Evolutionary conservation across 2,888 invertebrate genomes (phyloP), one percentile per base, ranked within the genome.

Genomic region (Cephus spinipes): DNA sequence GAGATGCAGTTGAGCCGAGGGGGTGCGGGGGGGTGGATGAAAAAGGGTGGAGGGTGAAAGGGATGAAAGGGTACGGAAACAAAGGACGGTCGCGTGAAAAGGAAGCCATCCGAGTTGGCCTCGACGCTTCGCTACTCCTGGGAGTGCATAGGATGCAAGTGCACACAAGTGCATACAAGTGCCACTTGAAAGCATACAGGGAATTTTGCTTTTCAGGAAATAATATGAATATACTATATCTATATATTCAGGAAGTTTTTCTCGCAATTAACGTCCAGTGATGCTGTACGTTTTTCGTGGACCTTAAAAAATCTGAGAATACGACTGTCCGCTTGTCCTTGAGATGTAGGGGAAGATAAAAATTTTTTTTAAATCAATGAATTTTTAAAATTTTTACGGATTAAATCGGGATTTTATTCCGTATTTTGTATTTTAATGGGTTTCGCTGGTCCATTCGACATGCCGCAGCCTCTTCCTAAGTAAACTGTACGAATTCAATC

Each of bases 21-120:
- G 55, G 55, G 15, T 12, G 40, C 1, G 40, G 40, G 23, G 23
- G 55, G 55, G 55, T 0, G 55, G 55, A 2, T 9, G 9, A 23
- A 55, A 55, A 9, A 55, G 55, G 55, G 55, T 23, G 55, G 23
- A 55, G 2, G 23, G 55, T 55, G 55, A 23, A 55, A 55, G 55
- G 55, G 9, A 55, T 55, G 55, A 55, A 55, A 55, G 23, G 55
- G 55, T 55, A 23, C 23, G 33, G 71, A 71, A 71, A 71, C 71
- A 71, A 71, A 71, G 71, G 71, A 71, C 31, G 9, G 3, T 71
- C 71, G 33, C 71, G 71, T 71, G 33, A 33, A 71, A 71, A 71
- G 71, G 33, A 33, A 71, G 71, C 55, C 23, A 55, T 55, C 55
- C 55, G 23, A 55, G 55, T 23, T 55, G 55, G 55, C 40, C 40